Conservation (phyloP, 2,888 invertebrate genomes). For the Callosobruchus maculatus region DNA sequence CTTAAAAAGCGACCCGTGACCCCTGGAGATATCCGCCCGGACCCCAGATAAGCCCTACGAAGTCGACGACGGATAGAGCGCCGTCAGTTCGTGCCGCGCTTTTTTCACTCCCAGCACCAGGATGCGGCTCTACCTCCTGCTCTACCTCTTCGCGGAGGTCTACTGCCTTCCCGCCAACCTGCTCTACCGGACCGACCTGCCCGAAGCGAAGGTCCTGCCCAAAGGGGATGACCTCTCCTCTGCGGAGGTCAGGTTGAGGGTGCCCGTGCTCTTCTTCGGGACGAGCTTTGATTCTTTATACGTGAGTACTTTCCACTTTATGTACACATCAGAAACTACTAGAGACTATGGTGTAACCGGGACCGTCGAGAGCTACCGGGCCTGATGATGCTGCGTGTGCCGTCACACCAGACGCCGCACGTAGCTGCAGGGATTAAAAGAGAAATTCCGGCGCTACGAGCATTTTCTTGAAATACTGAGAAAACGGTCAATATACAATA, state of each 20-base stretch:
- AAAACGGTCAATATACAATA: no score
- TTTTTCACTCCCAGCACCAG: not conserved
- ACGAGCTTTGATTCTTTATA: constrained; percentile 70
- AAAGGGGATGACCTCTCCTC: constrained; percentile 62
- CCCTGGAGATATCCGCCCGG: constrained; percentile 8
- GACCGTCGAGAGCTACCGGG: no score
- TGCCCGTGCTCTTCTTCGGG: constrained; percentile 78
- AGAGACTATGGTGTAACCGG: no score
- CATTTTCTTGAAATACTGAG: no score
- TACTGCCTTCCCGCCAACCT: constrained; percentile 51
- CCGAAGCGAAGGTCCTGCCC: constrained; percentile 55
- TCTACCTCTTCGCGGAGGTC: constrained; percentile 16
- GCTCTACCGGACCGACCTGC: constrained; percentile 60
- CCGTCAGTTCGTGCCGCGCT: not conserved
- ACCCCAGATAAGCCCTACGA: not conserved
- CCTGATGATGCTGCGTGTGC: no score
- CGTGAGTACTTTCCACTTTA: constrained; percentile 61
- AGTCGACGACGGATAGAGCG: not conserved
- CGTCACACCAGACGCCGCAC: no score
- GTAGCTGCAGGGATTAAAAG: no score
- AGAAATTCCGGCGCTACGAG: no score
- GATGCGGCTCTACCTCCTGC: not conserved
- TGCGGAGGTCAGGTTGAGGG: constrained; percentile 60
- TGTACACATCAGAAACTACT: no score
- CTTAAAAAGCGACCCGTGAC: constrained; percentile 20